phyloP scores from a whole-genome alignment of 2,113 vertebrate species.

The Phylloscopus trochiloides region DNA sequence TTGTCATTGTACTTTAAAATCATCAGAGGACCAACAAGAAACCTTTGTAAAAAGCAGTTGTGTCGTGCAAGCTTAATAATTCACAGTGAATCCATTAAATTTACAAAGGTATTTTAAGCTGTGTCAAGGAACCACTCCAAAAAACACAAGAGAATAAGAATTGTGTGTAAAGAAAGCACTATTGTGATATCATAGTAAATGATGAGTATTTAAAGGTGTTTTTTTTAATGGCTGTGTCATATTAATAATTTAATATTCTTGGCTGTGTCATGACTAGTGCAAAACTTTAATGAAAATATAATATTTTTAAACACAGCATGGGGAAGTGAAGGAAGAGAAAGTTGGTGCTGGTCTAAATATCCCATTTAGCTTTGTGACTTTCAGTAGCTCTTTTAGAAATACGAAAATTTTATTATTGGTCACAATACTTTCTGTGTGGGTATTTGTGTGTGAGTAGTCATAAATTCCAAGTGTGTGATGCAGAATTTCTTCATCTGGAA shows the following conservation, averaged over 20 bases:
- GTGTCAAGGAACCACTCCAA: neutral
- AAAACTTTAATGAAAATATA: neutral
- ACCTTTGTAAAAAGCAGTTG: slow-evolving; percentile 16
- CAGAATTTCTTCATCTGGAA: neutral
- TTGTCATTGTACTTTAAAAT: slow-evolving; percentile 45
- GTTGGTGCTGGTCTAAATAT: neutral
- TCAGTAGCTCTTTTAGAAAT: neutral
- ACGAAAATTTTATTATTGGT: neutral
- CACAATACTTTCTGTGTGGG: neutral
- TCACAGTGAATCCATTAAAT: slow-evolving; percentile 11
- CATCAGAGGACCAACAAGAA: slow-evolving; percentile 27
- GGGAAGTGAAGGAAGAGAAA: neutral
- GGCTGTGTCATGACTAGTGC: neutral
- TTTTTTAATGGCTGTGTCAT: too few relatives aligned
- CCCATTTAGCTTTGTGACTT: neutral
- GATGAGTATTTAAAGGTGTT: neutral
- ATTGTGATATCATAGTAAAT: neutral
- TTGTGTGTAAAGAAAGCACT: neutral
- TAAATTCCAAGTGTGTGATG: neutral
- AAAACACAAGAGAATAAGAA: neutral
- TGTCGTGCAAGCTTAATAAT: slow-evolving; percentile 37
- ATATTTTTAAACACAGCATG: neutral
- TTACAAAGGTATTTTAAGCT: neutral
- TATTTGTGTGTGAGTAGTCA: neutral
- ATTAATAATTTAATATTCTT: neutral